phyloP scores from a whole-genome alignment of 37 sponge, comb jelly and placozoan species.

The Beroe forskalii region DNA sequence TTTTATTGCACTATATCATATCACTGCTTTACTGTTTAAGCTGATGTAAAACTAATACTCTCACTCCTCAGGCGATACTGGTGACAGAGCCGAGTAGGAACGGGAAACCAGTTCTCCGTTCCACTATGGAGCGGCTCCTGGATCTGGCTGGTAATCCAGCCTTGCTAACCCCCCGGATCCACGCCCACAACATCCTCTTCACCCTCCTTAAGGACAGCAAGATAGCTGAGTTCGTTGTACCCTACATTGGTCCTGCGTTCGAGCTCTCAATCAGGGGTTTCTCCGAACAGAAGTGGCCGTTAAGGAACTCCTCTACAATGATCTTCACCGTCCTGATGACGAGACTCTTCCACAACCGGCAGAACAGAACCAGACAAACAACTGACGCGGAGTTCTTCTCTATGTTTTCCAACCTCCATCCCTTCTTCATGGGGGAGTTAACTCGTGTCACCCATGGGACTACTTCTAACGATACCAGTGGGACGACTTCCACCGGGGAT shows the following conservation, averaged over 20 bases:
- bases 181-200: slow-evolving; percentile 23
- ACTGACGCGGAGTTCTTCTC: slow-evolving; percentile 18
- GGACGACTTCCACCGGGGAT: too few species aligned
- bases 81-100: slow-evolving; percentile 27
- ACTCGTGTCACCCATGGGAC: not conserved
- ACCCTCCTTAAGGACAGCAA: slow-evolving; percentile 39
- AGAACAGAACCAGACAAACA: not conserved
- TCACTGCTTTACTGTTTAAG: too few species aligned
- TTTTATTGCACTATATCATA: not conserved
- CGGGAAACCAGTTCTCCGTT: not conserved
- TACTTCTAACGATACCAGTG: too few species aligned
- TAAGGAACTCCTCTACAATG: slow-evolving; percentile 41
- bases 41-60: too few species aligned
- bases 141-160: not conserved
- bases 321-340: not conserved
- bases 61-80: slow-evolving; percentile 54
- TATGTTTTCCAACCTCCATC: slow-evolving; percentile 23
- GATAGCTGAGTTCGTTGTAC: slow-evolving; percentile 16
- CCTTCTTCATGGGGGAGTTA: slow-evolving; percentile 22
- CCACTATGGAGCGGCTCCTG: not conserved
- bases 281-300: not conserved
- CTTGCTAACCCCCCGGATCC: not conserved
- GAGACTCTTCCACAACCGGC: slow-evolving; percentile 11
- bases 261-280: slow-evolving; percentile 43
- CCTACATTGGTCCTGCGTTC: slow-evolving; percentile 1